Percentiles rank a stretch among this genome's conserved stretches.
phyloP scores from a whole-genome alignment of 2,113 vertebrate genomes.

The Uria lomvia region DNA sequence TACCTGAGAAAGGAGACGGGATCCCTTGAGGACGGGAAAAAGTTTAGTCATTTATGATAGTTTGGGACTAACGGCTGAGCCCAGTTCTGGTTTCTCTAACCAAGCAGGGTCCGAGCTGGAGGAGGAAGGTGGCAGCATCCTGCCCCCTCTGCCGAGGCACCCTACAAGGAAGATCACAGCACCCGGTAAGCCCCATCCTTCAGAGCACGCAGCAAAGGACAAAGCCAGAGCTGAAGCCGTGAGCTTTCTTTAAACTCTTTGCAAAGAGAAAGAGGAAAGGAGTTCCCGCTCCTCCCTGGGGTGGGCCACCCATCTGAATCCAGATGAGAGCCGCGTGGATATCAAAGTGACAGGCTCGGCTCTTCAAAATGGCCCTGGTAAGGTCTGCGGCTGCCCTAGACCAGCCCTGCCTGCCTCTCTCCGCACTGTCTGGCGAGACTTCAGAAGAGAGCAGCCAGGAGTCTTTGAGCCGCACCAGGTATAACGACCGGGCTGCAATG shows the following conservation, averaged over 20 bases:
- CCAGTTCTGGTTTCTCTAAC: neutral
- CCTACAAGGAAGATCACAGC: neutral
- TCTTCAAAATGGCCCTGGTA: neutral
- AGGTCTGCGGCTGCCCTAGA: neutral
- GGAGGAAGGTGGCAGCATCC: neutral
- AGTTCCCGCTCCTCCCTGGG: neutral
- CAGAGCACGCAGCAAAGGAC: neutral
- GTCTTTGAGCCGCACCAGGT: neutral
- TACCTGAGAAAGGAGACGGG: neutral
- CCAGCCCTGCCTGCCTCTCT: neutral
- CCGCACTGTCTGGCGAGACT: fast-evolving
- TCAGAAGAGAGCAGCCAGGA: neutral
- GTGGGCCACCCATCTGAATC: neutral
- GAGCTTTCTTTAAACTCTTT: neutral
- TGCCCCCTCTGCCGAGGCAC: neutral
- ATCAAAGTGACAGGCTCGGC: neutral
- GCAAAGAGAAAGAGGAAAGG: neutral
- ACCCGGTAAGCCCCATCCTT: fast-evolving
- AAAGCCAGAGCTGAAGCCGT: neutral
- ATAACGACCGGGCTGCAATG: neutral
- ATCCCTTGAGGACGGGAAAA: neutral
- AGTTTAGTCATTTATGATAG: neutral
- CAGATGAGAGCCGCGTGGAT: neutral
- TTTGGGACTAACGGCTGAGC: neutral
- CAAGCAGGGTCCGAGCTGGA: neutral